Percentiles rank a stretch among this genome's conserved stretches.
Conservation (phyloP, 2,113 vertebrate genomes). For the mouse (Mus musculus) region DNA sequence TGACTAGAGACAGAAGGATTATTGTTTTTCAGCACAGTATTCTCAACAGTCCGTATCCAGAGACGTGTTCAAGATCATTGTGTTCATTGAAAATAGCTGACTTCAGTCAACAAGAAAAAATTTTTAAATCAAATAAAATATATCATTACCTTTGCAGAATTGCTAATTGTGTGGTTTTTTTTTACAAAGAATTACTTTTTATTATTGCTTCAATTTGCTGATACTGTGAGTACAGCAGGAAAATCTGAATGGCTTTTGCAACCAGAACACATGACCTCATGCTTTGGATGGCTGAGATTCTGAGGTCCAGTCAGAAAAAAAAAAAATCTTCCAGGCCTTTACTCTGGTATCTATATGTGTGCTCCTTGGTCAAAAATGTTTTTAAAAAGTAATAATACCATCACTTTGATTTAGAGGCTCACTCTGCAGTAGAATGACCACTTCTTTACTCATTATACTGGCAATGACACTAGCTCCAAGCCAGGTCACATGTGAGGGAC, state of each 20-base stretch:
- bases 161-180: not conserved
- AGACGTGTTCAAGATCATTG: conserved; percentile 76
- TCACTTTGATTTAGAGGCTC: not conserved
- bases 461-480: not conserved
- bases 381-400: not conserved
- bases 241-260: not conserved
- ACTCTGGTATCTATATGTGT: not conserved
- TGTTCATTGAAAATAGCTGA: conserved; percentile 63
- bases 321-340: not conserved
- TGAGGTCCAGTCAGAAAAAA: not conserved
- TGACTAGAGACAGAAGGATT: conserved; percentile 83
- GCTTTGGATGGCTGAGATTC: not conserved
- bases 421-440: not conserved
- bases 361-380: not conserved
- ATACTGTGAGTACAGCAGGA: not conserved
- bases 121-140: conserved; percentile 18
- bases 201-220: not conserved
- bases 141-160: not conserved
- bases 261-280: not conserved
- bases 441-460: not conserved
- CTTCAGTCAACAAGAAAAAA: conserved; percentile 50
- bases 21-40: conserved; percentile 82
- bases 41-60: conserved; percentile 61
- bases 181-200: not conserved
- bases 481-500: not conserved